phyloP scores from a whole-genome alignment of 2,797 vertebrate genomes.

The Typhlichthys eigenmanni region DNA sequence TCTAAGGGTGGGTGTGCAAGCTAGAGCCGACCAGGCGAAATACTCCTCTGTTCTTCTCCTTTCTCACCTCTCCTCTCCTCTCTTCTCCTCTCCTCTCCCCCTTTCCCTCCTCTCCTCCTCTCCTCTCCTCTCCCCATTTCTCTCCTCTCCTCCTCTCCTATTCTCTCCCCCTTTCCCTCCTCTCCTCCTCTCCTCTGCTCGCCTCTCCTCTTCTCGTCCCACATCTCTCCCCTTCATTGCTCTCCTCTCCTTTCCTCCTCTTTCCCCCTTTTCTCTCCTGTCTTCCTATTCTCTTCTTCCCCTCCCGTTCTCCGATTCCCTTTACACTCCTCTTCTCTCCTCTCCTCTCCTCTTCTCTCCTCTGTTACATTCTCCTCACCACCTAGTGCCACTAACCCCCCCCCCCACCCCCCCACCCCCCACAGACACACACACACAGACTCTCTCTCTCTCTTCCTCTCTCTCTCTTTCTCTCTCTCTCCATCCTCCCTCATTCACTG shows the following conservation, averaged over 20 bases:
- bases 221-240: not conserved
- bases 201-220: not conserved
- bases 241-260: not conserved
- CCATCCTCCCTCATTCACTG: slow-evolving; percentile 43
- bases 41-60: not conserved
- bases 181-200: not conserved
- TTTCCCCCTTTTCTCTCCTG: not conserved
- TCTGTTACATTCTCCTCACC: slow-evolving; percentile 10
- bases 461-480: slow-evolving; percentile 24
- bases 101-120: not conserved
- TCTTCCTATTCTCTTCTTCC: not conserved
- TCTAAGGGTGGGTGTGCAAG: slow-evolving; percentile 30
- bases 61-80: not conserved
- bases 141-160: not conserved
- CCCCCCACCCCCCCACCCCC: too few species aligned
- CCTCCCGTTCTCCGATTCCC: not conserved
- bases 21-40: slow-evolving; percentile 11
- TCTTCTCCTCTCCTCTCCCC: not conserved
- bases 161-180: not conserved
- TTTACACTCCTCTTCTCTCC: not conserved
- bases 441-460: not conserved
- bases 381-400: slow-evolving; percentile 10
- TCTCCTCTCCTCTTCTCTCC: slow-evolving; percentile 19
- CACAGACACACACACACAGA: too few species aligned
- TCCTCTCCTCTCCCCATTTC: not conserved